phyloP scores from a whole-genome alignment of 92 coral and sea anemone genomes.

The Epizoanthus scotinus region DNA sequence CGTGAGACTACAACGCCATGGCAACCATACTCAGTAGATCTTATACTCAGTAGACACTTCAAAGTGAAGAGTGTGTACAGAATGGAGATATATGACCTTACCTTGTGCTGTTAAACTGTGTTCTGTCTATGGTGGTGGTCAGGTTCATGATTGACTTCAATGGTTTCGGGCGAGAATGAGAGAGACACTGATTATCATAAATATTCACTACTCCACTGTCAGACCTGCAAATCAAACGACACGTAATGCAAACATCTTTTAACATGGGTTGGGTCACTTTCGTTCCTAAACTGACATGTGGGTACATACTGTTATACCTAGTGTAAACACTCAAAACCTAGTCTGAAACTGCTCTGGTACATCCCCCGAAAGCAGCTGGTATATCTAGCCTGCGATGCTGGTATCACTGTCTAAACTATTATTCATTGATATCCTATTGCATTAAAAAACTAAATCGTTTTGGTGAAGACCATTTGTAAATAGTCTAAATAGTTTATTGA shows the following conservation, averaged over 20 bases:
- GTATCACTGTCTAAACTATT: too few species aligned
- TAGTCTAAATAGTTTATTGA: too few species aligned
- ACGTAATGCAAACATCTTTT: neutral
- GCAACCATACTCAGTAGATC: too few species aligned
- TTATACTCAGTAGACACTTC: neutral
- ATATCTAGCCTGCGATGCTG: too few species aligned
- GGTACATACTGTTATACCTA: too few species aligned
- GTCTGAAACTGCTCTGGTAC: too few species aligned
- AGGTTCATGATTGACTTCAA: slow-evolving; percentile 87
- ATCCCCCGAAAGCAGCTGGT: too few species aligned
- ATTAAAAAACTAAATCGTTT: too few species aligned
- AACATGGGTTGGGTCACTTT: neutral
- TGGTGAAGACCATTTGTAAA: too few species aligned
- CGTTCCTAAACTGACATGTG: neutral
- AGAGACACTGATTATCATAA: slow-evolving; percentile 78
- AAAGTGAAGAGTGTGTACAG: neutral
- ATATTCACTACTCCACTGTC: slow-evolving; percentile 96
- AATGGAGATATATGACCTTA: neutral
- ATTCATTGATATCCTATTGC: too few species aligned
- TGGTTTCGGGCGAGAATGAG: slow-evolving; percentile 78
- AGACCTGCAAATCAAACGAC: slow-evolving; percentile 59
- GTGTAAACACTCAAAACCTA: too few species aligned
- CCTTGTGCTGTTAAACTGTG: slow-evolving; percentile 88
- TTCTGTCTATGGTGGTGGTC: slow-evolving; percentile 67
- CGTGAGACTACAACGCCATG: neutral